Base-by-base conservation (phyloP, 2,888 invertebrate genomes). In the Amiota communis region DNA sequence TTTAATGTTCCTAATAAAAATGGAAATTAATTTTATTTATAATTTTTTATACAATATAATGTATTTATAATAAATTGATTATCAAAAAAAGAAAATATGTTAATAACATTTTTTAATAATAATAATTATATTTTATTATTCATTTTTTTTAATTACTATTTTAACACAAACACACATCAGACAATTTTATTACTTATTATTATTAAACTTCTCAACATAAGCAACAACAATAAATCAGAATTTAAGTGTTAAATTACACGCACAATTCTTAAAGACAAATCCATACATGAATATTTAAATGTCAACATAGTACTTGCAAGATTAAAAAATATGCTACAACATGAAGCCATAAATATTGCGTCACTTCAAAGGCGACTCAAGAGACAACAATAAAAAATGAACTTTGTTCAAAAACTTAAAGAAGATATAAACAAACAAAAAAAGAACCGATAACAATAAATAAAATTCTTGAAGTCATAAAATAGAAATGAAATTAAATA, bases 241-340 rank as follows among this genome's bases (percentile, higher is more conserved):
- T 10, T 53, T 53, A 53, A 73, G 75, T 73, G 74, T 75, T 74
- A 75, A 73, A 77, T 77, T 77, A 72, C 73, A 77, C 75, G 77
- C 77, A 77, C 74, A 71, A 75, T 75, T 77, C 77, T 77, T 59
- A 77, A 15, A 77, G 0, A 6, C 36, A 36, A 36, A 36, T 36
- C 36, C 23, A 23, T 23, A 23, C 1, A 36, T 36, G 36, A 75
- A 74, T 23, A 36, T 63, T 74, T 77, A 77, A 75, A 72, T 75
- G 77, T 74, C 75, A 73, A 68, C 57, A 70, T 23, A 23, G 2
- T 15, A 36, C 11, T 36, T 63, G n/a, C 46, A 10, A 36, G 63
- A 1, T 1, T 1, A 61, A 20, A 59, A 23, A 1, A 36, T 8
- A 59, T 36, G n/a, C 17, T 63, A 46, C 17, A 46, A n/a, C n/a